Conservation (phyloP, 2,888 invertebrate genomes). For the Zaprionus bogoriensis region DNA sequence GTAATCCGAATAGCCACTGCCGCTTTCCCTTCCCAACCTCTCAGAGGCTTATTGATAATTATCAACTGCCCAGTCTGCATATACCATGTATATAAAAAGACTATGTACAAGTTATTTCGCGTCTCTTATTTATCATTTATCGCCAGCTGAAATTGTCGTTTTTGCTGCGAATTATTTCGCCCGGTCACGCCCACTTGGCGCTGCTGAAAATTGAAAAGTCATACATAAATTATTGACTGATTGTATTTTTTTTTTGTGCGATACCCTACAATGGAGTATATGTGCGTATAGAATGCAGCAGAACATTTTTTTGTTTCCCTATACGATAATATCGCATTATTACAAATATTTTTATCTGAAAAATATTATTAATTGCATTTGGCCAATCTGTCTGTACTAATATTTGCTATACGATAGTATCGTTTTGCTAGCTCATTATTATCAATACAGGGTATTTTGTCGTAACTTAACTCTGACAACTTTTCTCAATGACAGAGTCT, state of each 20-base stretch:
- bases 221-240: slow-evolving; percentile 12
- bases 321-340: background rate
- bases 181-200: background rate
- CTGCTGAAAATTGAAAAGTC: slow-evolving; percentile 29
- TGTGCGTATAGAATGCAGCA: background rate
- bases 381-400: too few relatives aligned
- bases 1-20: too few relatives aligned
- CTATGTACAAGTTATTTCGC: background rate
- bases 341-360: background rate
- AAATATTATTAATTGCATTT: too few relatives aligned
- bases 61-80: background rate
- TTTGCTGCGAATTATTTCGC: slow-evolving; percentile 5
- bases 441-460: too few relatives aligned
- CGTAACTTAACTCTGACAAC: too few relatives aligned
- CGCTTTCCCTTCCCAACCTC: background rate
- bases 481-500: background rate
- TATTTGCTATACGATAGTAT: too few relatives aligned
- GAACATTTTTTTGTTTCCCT: background rate
- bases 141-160: slow-evolving; percentile 5
- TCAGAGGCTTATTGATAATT: too few relatives aligned
- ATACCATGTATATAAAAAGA: background rate
- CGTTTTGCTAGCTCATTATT: too few relatives aligned
- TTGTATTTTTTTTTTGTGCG: background rate
- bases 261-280: slow-evolving; percentile 6
- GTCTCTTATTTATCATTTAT: slow-evolving; percentile 15